Evolutionary conservation across 2,797 vertebrate genomes (phyloP).

Genomic region (Lacerta agilis): DNA sequence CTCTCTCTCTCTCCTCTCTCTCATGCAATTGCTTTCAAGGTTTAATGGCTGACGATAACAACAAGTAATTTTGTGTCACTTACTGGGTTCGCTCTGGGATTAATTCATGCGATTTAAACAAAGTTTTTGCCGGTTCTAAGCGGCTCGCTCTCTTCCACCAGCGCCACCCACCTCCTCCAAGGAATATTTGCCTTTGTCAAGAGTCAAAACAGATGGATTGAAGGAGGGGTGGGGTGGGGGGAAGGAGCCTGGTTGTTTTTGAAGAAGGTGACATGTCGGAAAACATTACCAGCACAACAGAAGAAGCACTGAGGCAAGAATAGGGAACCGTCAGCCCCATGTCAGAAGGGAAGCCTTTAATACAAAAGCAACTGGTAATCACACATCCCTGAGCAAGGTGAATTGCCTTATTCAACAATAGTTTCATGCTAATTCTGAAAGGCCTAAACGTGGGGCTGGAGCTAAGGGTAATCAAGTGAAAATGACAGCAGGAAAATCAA

Average conservation of each 20-base stretch:
- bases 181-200: conserved; percentile 44
- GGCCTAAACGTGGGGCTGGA: conserved; percentile 24
- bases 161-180: neutral
- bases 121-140: conserved; percentile 38
- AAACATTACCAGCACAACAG: conserved; percentile 34
- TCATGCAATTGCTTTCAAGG: conserved; percentile 26
- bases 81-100: neutral
- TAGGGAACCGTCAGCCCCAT: conserved; percentile 25
- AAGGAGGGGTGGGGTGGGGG: conserved; percentile 15
- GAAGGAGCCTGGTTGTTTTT: conserved; percentile 38
- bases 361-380: conserved; percentile 31
- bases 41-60: conserved; percentile 50
- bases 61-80: conserved; percentile 27
- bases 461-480: neutral
- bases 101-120: conserved; percentile 43
- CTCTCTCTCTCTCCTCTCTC: fast-evolving
- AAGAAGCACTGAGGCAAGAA: conserved; percentile 27
- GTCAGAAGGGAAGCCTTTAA: conserved; percentile 30
- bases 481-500: conserved; percentile 36
- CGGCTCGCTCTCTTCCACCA: neutral
- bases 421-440: neutral
- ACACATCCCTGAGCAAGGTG: neutral
- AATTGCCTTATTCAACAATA: conserved; percentile 24
- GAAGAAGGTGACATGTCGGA: conserved; percentile 14
- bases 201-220: conserved; percentile 42